Conservation (phyloP, 2,888 invertebrate genomes). For the Syritta pipiens region DNA sequence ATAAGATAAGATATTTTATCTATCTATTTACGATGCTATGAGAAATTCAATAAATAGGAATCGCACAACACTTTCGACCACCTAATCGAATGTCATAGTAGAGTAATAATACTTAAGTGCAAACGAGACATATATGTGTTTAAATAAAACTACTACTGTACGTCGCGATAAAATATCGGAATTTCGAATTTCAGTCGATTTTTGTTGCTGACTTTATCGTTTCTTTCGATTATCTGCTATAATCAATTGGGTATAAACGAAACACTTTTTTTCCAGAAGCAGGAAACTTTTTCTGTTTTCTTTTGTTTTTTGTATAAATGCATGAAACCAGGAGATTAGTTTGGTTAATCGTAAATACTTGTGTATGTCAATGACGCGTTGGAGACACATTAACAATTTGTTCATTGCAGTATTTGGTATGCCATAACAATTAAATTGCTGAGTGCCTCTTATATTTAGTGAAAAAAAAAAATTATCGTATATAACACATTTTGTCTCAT, state of each 20-base stretch:
- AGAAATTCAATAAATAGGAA: constrained; percentile 29
- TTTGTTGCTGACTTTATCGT: constrained; percentile 34
- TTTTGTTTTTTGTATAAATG: constrained; percentile 15
- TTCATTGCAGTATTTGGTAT: background rate
- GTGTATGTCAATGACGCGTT: constrained; percentile 3
- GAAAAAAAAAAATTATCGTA: too few relatives aligned
- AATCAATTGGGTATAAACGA: constrained; percentile 27
- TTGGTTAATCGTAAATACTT: constrained; percentile 4
- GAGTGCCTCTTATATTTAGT: background rate
- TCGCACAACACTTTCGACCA: constrained; percentile 13
- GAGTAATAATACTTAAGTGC: constrained; percentile 30
- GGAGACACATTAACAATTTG: background rate
- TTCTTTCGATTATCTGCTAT: constrained; percentile 32
- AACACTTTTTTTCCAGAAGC: background rate
- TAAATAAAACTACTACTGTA: constrained; percentile 17
- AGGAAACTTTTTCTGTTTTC: constrained; percentile 2
- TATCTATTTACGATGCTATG: constrained; percentile 23
- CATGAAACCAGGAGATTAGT: constrained; percentile 24
- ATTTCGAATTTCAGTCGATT: constrained; percentile 36
- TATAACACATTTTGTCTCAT: background rate
- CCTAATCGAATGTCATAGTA: constrained; percentile 33
- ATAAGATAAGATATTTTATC: constrained; percentile 29
- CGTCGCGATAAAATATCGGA: constrained; percentile 42
- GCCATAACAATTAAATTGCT: background rate
- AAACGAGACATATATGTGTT: constrained; percentile 2